Base-by-base conservation (phyloP, 2,888 invertebrate species). In the Clunio marinus region DNA sequence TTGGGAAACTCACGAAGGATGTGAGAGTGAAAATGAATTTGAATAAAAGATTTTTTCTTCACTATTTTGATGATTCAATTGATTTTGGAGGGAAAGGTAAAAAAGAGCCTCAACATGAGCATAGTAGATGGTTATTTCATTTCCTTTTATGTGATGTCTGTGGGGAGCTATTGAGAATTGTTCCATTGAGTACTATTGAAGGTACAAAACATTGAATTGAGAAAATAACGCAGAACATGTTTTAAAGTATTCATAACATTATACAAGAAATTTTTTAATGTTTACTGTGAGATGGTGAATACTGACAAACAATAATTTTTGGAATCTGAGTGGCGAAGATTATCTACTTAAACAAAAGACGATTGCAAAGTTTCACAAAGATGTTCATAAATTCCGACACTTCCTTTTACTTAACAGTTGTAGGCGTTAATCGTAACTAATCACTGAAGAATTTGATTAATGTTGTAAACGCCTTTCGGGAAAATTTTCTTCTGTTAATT, bases 111-210 rank as follows among this genome's bases (percentile, higher is more conserved):
- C 35, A 66, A 66, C 66, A 66, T 66, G 66, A 66, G 55, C 28
- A 46, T 55, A 66, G 55, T 8, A 24, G 66, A 66, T 66, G 66
- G 66, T 66, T 68, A 68, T 58, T 68, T 68, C 68, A 58, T 68
- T 58, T 68, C 58, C 57, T 68, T 58, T 68, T 68, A 68, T 68
- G 41, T 55, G 17, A 51, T 32, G 35, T 76, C 76, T 72, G 58
- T 71, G 74, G 76, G 75, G 73, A 72, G 69, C 70, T 71, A 75
- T 75, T 74, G 75, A 51, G 51, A 78, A 78, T 78, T 78, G 77
- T 76, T 76, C 78, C 77, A 77, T 73, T 72, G 78, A 76, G 78
- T 77, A 75, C 75, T 77, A 77, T 77, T 57, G 57, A 66, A 66
- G 66, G 66, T 51, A 55, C 27, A 66, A 45, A 66, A 66, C 66